Percentiles rank a stretch among this genome's conserved stretches.
These are phyloP conservation scores for Melanotaenia maccullochi DNA, from an alignment of 2,797 vertebrate genomes.

Conservation along the genomic window DNA sequence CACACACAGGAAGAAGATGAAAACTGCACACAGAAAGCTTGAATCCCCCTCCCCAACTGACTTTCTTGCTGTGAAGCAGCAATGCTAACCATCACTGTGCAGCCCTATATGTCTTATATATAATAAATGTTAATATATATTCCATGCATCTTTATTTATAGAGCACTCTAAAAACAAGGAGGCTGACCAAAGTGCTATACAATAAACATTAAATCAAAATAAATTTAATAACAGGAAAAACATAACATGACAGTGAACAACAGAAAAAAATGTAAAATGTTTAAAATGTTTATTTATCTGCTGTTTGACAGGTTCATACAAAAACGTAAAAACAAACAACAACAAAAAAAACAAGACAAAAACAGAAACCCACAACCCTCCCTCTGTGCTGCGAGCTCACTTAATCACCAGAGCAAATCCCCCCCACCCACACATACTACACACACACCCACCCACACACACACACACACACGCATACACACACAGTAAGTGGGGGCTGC, in stretches of 20 bases:
- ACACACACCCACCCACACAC: slow-evolving; percentile 9
- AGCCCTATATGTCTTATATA: too few species aligned
- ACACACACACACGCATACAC: slow-evolving; percentile 1
- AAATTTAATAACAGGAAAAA: too few species aligned
- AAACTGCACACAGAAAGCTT: too few species aligned
- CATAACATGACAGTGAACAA: neutral
- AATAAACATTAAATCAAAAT: too few species aligned
- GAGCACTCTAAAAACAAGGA: too few species aligned
- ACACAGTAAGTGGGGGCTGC: slow-evolving; percentile 42
- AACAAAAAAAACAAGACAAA: neutral
- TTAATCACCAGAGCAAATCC: slow-evolving; percentile 35
- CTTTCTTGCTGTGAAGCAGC: too few species aligned
- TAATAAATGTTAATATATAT: too few species aligned
- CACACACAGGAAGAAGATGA: too few species aligned
- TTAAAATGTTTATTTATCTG: neutral
- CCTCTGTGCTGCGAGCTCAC: slow-evolving; percentile 36
- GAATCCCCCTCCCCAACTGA: too few species aligned
- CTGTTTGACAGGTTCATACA: neutral
- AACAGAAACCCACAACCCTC: slow-evolving; percentile 19
- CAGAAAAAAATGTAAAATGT: neutral
- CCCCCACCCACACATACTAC: slow-evolving; percentile 4
- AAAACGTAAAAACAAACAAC: neutral
- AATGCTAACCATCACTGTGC: too few species aligned
- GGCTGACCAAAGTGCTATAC: too few species aligned
- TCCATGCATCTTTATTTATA: too few species aligned